Conservation (phyloP, 2,113 vertebrate genomes). For the Rhabdomys dilectus region DNA sequence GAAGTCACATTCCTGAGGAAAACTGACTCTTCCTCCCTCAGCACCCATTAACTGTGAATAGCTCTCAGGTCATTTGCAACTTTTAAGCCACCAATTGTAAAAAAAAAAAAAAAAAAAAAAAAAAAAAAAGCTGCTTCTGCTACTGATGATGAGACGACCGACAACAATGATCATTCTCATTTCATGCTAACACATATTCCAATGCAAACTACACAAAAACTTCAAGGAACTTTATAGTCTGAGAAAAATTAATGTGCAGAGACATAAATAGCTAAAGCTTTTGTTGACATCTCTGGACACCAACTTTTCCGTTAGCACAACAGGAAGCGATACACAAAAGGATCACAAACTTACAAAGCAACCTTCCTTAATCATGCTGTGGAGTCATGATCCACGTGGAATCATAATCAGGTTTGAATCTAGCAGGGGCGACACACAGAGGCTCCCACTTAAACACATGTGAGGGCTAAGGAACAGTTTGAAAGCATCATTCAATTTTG, state of each 20-base stretch:
- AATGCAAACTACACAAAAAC: neutral
- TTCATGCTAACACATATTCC: neutral
- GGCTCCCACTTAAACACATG: neutral
- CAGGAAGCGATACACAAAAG: neutral
- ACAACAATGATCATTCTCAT: neutral
- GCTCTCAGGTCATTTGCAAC: neutral
- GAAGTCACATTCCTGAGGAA: neutral
- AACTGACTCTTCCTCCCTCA: neutral
- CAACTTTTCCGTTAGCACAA: conserved; percentile 34
- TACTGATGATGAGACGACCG: neutral
- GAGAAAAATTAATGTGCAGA: neutral
- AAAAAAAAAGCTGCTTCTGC: neutral
- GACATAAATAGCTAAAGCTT: neutral
- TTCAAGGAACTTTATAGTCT: neutral
- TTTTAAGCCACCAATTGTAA: neutral
- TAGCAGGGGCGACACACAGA: neutral
- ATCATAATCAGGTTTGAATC: too few relatives aligned
- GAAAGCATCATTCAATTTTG: neutral
- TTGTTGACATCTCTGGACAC: conserved; percentile 16
- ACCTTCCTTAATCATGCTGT: neutral
- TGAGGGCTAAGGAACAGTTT: neutral
- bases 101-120: neutral
- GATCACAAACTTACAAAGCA: neutral
- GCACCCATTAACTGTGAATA: neutral
- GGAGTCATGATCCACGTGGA: too few relatives aligned